A percentile compares a stretch with the other conserved stretches of the same genome.
Conservation (phyloP, 2,113 vertebrate genomes). For the Perognathus longimembris region DNA sequence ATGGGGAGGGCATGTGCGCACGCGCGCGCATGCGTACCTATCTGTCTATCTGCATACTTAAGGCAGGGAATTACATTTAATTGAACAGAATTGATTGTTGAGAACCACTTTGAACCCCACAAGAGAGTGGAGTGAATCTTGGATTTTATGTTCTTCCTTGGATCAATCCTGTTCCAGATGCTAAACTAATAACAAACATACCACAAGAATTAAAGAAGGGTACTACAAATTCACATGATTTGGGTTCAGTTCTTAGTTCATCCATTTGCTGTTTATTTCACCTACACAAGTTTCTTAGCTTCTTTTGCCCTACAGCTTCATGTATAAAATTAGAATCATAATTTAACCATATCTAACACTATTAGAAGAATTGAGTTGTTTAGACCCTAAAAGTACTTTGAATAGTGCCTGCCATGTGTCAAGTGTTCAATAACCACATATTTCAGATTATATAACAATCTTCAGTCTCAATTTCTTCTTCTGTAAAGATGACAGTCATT, state of each 20-base stretch:
- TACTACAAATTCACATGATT: neutral
- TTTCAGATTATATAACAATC: neutral
- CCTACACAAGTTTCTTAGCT: neutral
- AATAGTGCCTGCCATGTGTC: neutral
- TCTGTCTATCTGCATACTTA: neutral
- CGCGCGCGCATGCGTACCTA: too few relatives aligned
- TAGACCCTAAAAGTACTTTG: neutral
- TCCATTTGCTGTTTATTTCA: neutral
- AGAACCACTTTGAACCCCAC: neutral
- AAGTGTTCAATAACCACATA: neutral
- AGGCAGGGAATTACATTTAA: neutral
- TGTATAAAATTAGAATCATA: neutral
- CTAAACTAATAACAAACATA: neutral
- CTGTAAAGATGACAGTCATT: neutral
- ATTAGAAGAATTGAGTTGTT: neutral
- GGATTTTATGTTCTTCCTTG: neutral
- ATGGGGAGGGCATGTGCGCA: neutral
- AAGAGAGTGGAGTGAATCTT: neutral
- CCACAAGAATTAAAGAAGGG: neutral
- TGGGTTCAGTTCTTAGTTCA: neutral
- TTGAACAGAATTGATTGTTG: neutral
- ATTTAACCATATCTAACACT: neutral
- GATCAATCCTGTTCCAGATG: neutral
- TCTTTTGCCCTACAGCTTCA: neutral
- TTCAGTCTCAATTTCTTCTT: neutral